Evolutionary conservation across 2,888 invertebrate species (phyloP).

Genomic region (Patella depressa): DNA sequence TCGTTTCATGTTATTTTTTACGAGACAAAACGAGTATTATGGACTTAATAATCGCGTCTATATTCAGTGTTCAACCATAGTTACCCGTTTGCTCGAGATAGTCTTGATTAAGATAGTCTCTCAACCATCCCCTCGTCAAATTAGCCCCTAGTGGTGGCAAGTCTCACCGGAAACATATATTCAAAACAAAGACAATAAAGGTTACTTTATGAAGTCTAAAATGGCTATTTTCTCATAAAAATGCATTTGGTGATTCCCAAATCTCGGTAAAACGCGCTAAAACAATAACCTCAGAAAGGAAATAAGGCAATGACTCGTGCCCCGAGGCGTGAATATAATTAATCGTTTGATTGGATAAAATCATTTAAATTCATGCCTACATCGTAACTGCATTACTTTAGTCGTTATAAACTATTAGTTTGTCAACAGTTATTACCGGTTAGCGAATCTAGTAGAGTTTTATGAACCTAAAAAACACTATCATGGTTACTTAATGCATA

Average conservation of each 20-base stretch:
- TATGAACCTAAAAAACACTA: conserved; percentile 2
- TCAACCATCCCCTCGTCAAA: not conserved
- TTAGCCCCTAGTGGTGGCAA: not conserved
- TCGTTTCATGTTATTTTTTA: conserved; percentile 10
- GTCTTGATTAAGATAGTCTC: conserved; percentile 3
- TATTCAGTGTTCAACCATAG: not conserved
- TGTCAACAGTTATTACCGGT: not conserved
- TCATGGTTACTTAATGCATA: conserved; percentile 7
- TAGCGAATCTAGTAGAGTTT: not conserved
- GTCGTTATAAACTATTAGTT: not conserved
- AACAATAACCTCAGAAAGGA: conserved; percentile 9
- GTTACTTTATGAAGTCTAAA: conserved; percentile 14
- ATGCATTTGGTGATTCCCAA: conserved; percentile 15
- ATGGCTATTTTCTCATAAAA: conserved; percentile 21
- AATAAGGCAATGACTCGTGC: not conserved
- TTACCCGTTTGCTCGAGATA: not conserved
- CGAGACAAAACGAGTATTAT: not conserved
- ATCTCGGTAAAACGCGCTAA: conserved; percentile 5
- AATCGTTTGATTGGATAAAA: conserved; percentile 9
- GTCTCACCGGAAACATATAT: conserved; percentile 19
- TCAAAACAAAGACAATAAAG: conserved; percentile 25
- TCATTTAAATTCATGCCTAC: not conserved
- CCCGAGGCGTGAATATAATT: conserved; percentile 7
- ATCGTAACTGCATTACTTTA: not conserved
- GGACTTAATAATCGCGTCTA: conserved; percentile 5